Base-by-base conservation (phyloP, 2,113 vertebrate genomes). In the Piaya cayana region DNA sequence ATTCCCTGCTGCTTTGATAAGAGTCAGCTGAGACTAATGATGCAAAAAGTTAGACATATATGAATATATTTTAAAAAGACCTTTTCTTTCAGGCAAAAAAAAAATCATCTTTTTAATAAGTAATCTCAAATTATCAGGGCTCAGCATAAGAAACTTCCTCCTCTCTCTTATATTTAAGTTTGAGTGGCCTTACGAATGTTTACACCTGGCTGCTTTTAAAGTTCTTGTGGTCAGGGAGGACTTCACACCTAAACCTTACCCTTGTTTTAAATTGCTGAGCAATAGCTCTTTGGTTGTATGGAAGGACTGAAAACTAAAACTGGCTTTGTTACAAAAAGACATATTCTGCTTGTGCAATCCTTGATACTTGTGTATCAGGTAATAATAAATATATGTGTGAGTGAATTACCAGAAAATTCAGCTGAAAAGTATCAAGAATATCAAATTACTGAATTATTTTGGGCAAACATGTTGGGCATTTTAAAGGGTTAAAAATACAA, bases 401-500 rank as follows among this genome's bases (percentile, higher is more conserved):
- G 22, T 12, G 49, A 32, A 82, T 69, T 82, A 94, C 76, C 11
- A 65, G 34, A 82, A 83, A 80, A 89, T 82, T 76, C 55, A n/a
- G 16, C 29, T 81, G 55, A 78, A 80, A 15, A 47, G 26, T 43
- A 83, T 90, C 55, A 90, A 90, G 59, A 79, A 36, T 87, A 89
- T 88, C 69, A 74, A 55, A 77, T 59, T 34, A 43, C 47, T 49
- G 63, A 88, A 69, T 50, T 86, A 80, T 92, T 72, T 82, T 53
- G 29, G 42, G 55, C 32, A 70, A 74, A 90, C 87, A 70, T 77
- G 12, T 34, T 76, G 55, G 11, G 84, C 78, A 91, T 95, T 94
- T 94, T 62, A 59, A 11, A 67, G 59, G 39, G 25, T 79, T 91
- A 63, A 71, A 95, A 95, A 95, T 92, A 86, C 5, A 82, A 76